Percentiles rank a stretch among this genome's conserved stretches.
Conservation (phyloP, 2,888 invertebrate species). For the Dicranocentrus wangi region DNA sequence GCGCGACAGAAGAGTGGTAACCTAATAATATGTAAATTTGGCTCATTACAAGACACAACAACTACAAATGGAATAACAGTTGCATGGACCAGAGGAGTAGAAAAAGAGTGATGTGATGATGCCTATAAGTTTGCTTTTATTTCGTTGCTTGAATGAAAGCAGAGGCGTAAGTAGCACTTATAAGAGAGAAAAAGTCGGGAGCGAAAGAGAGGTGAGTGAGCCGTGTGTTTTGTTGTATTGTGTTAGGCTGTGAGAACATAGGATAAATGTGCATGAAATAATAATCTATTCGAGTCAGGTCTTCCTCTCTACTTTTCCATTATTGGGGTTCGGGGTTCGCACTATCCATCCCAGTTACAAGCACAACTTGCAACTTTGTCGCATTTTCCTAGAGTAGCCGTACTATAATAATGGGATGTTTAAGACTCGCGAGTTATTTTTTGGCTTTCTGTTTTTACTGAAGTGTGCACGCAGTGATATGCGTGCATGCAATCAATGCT, state of each 20-base stretch:
- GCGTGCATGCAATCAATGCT: too few species aligned
- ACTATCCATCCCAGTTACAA: conserved; percentile 31
- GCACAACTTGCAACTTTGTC: too few species aligned
- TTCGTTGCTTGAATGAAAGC: background rate
- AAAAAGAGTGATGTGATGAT: conserved; percentile 33
- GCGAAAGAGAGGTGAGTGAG: conserved; percentile 27
- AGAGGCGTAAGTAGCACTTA: conserved; percentile 18
- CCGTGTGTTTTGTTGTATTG: conserved; percentile 39
- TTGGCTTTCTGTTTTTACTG: too few species aligned
- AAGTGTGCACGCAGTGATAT: too few species aligned
- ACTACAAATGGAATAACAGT: conserved; percentile 46
- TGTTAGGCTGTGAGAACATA: conserved; percentile 8
- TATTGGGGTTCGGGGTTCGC: too few species aligned
- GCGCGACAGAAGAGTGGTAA: conserved; percentile 62
- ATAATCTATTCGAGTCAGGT: conserved; percentile 57
- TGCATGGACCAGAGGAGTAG: background rate
- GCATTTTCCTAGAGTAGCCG: too few species aligned
- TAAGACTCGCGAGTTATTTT: too few species aligned
- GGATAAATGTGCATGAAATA: conserved; percentile 45
- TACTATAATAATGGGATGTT: too few species aligned
- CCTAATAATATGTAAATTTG: conserved; percentile 72
- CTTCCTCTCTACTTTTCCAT: conserved; percentile 5
- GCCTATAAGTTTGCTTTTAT: conserved; percentile 11
- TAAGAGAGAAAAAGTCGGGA: background rate
- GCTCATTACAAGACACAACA: conserved; percentile 70